Evolutionary conservation across 2,797 vertebrate genomes (phyloP), one percentile per base, ranked within the genome.

Genomic region (Sciurus carolinensis): DNA sequence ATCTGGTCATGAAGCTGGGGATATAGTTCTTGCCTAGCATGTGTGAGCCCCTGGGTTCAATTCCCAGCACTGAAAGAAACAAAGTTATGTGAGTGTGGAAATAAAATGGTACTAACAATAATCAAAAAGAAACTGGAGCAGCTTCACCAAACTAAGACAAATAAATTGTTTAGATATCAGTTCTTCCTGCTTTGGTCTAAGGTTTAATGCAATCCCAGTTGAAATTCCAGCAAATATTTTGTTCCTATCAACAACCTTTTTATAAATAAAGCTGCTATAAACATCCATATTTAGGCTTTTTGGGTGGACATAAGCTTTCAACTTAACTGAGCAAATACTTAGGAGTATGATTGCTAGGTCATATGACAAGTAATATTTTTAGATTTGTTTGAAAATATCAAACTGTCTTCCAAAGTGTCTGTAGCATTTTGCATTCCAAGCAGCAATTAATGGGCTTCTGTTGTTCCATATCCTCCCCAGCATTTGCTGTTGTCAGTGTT

Each of bases 221-320:
- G 47, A 71, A 71, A 71, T 39, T 14, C 24, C 33, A 71, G 14
- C 66, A 36, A 42, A 5, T 39, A 50, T 84, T 52, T 86, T 57
- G 20, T 57, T 22, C n/a, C 52, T 86, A 13, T 39, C n/a, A 72
- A 54, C 13, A 30, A 54, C 26, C 14, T 26, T 52, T 42, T 42
- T 72, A 71, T 28, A 14, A 95, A 72, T 84, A 77, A 83, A 84
- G 24, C 75, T 80, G 66, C 62, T 79, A 62, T 72, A 44, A 85
- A 94, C 13, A 79, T 77, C 33, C 6, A 3, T 71, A 22, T 36
- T 36, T 33, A 33, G 18, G 42, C 54, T 87, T 85, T 82, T 47
- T 33, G 1, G 14, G 30, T 87, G 54, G 59, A 79, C 4, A 33
- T 84, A 87, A 80, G 42, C 52, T 84, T 79, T 69, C 54, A 66